phyloP scores from a whole-genome alignment of 2,797 vertebrate genomes.

The Pseudomugil tenellus region DNA sequence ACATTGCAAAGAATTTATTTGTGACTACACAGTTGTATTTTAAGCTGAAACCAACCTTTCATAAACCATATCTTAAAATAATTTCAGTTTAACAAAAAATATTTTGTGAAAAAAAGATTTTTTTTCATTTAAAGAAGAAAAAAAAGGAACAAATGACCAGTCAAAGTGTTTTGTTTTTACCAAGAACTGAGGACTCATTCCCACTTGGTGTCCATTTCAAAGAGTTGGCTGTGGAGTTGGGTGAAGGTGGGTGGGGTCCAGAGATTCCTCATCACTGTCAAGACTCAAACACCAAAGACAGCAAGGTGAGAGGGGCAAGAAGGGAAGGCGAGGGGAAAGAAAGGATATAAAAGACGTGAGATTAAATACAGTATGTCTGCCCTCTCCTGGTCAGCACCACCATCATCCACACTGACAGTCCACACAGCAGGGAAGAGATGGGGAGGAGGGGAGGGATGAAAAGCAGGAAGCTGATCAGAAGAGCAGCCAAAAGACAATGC shows the following conservation, averaged over 20 bases:
- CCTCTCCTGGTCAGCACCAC: slow-evolving; percentile 87
- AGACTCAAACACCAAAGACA: slow-evolving; percentile 28
- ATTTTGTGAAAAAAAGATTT: too few relatives aligned
- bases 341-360: slow-evolving; percentile 59
- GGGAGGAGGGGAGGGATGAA: slow-evolving; percentile 1
- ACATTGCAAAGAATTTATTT: not conserved
- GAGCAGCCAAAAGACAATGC: not conserved
- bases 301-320: slow-evolving; percentile 16
- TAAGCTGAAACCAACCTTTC: too few relatives aligned
- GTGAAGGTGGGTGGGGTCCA: slow-evolving; percentile 15
- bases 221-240: slow-evolving; percentile 4
- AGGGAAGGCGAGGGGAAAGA: slow-evolving; percentile 3
- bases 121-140: not conserved
- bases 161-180: too few relatives aligned
- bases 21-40: too few relatives aligned
- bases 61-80: too few relatives aligned
- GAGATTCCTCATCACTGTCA: slow-evolving; percentile 41
- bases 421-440: slow-evolving; percentile 15
- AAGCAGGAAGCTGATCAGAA: not conserved
- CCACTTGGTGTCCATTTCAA: slow-evolving; percentile 15
- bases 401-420: slow-evolving; percentile 63
- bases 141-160: not conserved
- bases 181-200: not conserved
- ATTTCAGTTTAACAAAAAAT: too few relatives aligned
- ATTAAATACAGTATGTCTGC: slow-evolving; percentile 88